Conservation (phyloP, 2,113 vertebrate species). For the Cyprinodon brontotheroides region DNA sequence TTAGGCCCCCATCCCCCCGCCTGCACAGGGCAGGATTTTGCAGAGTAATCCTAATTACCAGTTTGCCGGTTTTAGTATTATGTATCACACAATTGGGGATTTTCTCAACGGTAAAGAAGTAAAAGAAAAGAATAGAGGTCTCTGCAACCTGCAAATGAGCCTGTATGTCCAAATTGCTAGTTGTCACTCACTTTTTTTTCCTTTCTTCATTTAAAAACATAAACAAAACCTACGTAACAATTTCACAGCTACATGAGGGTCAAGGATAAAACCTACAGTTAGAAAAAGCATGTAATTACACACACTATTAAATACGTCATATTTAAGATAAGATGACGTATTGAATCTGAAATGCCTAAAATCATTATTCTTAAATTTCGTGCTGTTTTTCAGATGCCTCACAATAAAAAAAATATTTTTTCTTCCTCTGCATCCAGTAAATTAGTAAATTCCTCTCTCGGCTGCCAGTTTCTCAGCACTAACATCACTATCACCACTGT, state of each 20-base stretch:
- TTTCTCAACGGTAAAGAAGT: conserved; percentile 22
- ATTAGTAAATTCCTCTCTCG: conserved; percentile 13
- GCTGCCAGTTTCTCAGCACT: background rate
- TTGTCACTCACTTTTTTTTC: conserved; percentile 21
- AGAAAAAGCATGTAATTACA: background rate
- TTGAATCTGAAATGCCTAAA: background rate
- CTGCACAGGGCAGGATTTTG: conserved; percentile 42
- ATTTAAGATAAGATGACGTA: too few species aligned
- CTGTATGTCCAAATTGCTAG: conserved; percentile 27
- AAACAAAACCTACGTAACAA: conserved; percentile 16
- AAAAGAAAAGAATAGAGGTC: conserved; percentile 10
- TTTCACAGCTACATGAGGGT: background rate
- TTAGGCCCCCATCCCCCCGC: conserved; percentile 47
- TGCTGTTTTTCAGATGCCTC: background rate
- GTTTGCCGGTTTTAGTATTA: conserved; percentile 53
- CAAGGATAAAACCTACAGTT: background rate
- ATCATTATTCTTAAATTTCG: background rate
- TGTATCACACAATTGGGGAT: conserved; percentile 49
- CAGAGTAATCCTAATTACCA: conserved; percentile 56
- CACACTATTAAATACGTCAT: background rate
- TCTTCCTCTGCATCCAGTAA: background rate
- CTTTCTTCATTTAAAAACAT: conserved; percentile 26
- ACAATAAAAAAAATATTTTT: background rate
- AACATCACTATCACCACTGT: conserved; percentile 1
- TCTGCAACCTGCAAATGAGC: conserved; percentile 21